These are phyloP conservation scores for Apodemus speciosus DNA, from an alignment of 2,113 vertebrate genomes.

Conservation along the genomic window DNA sequence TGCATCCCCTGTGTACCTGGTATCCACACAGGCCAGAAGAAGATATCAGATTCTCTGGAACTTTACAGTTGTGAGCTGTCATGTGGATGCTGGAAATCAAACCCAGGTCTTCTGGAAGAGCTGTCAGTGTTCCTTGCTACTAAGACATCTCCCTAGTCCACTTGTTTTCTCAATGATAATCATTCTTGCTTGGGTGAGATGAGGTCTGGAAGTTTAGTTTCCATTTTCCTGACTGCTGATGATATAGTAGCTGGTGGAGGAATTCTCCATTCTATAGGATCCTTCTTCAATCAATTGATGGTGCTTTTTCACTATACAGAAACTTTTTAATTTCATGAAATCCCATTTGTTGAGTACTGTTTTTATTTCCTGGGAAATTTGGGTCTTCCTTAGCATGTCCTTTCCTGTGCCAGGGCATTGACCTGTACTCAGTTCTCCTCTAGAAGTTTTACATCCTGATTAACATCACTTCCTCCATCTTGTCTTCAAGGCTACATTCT, in stretches of 20 bases:
- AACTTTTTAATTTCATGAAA: neutral
- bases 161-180: neutral
- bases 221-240: neutral
- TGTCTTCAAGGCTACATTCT: neutral
- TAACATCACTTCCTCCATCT: neutral
- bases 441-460: neutral
- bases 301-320: neutral
- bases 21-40: neutral
- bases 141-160: neutral
- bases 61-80: neutral
- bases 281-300: neutral
- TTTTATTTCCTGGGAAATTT: neutral
- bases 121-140: no score
- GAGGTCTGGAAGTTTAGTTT: neutral
- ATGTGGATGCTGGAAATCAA: neutral
- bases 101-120: neutral
- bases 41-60: neutral
- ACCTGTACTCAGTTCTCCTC: neutral
- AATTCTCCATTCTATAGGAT: neutral
- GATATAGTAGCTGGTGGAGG: neutral
- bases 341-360: neutral
- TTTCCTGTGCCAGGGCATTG: neutral
- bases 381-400: neutral
- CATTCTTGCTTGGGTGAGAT: neutral
- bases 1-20: neutral